A percentile compares a stretch with the other conserved stretches of the same genome.
These are phyloP conservation scores for Meandrina meandrites DNA, from an alignment of 92 coral and sea anemone species.

Conservation along the genomic window DNA sequence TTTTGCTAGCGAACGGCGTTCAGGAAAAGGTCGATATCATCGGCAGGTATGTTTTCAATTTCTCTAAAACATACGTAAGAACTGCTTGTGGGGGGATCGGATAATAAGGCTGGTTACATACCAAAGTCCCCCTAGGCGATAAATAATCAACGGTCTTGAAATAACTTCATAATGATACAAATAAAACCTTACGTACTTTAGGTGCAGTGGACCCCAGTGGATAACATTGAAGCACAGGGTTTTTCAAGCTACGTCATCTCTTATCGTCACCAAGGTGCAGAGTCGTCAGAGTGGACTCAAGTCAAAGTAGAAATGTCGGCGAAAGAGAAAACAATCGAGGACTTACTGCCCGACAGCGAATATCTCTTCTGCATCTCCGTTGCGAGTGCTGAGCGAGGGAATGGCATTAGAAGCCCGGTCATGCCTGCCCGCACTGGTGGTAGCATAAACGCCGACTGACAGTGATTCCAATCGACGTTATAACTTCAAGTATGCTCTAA, in stretches of 20 bases:
- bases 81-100: no score
- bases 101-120: no score
- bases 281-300: neutral
- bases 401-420: conserved; percentile 14
- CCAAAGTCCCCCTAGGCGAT: no score
- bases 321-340: neutral
- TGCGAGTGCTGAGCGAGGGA: neutral
- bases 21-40: no score
- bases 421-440: neutral
- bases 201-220: conserved; percentile 17
- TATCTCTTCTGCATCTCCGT: conserved; percentile 21
- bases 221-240: neutral
- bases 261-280: neutral
- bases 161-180: no score
- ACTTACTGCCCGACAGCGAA: conserved; percentile 5
- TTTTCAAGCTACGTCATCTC: conserved; percentile 21
- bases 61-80: no score
- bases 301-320: conserved; percentile 2
- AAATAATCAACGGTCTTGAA: no score
- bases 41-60: no score
- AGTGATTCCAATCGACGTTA: no score
- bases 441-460: no score
- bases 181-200: neutral
- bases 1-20: no score
- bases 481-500: no score